Evolutionary conservation across 2,888 invertebrate species (phyloP), one percentile per base, ranked within the genome.

Genomic region (Monochamus alternatus): DNA sequence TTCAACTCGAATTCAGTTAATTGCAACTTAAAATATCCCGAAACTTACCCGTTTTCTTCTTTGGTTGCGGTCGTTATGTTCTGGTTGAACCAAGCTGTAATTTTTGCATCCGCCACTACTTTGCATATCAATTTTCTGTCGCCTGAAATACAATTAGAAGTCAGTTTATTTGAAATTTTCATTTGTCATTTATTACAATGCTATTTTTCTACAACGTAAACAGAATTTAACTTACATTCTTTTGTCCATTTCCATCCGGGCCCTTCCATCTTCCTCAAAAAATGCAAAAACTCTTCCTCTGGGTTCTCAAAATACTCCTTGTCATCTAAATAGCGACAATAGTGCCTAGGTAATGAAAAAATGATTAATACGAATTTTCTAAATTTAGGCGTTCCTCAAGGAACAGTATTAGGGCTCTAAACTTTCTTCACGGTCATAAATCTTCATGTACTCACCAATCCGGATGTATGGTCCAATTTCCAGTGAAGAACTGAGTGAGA

Each of bases 381-480:
- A 8, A 30, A n/a, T 32, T 44, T 10, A 3, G 38, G 9, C 7
- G 14, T 51, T n/a, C 12, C 22, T 9, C 52, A 60, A 59, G 14
- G 14, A 30, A 8, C 65, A 30, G 9, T 30, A 1, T 30, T 1
- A 9, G 51, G 51, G 65, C 12, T 38, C 38, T 38, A 38, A 38
- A 5, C 38, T 0, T 38, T 38, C 7, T 7, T 7, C 7, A 38
- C 38, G 7, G 2, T 0, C 38, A 38, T 7, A 38, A 4, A 38
- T 38, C 38, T 4, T 7, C 44, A 58, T 10, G 69, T 60, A 78
- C 85, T 89, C 88, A 95, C 97, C 97, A 97, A 85, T 96, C 94
- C 67, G 97, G 97, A 90, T 97, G 97, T 66, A 96, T 93, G 87
- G 93, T 95, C 96, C 96, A 96, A 79, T 92, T 93, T 79, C 95